Evolutionary conservation across 2,888 invertebrate species (phyloP).

Genomic region (Hecatera dysodea): DNA sequence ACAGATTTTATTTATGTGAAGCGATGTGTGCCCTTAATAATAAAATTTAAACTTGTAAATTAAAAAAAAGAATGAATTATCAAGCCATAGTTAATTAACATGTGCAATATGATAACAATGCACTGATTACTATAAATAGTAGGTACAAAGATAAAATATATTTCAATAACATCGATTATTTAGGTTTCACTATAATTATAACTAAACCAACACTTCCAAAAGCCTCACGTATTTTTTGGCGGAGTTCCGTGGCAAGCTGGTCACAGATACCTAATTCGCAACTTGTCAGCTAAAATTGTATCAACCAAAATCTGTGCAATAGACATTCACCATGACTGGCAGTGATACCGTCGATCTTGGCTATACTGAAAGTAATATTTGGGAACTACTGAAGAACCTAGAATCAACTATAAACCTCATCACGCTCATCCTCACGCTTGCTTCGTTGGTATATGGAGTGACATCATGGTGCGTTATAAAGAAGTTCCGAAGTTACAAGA

Average conservation of each 20-base stretch:
- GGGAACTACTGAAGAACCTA: neutral
- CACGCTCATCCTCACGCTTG: neutral
- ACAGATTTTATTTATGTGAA: no score
- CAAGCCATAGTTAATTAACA: neutral
- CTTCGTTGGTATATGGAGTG: neutral
- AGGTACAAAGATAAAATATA: no score
- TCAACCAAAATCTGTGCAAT: neutral
- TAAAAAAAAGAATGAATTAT: no score
- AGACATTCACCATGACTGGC: neutral
- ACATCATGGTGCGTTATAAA: slow-evolving; percentile 2
- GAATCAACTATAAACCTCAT: neutral
- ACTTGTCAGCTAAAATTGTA: neutral
- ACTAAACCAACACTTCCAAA: neutral
- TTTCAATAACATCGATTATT: neutral
- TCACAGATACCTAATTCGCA: no score
- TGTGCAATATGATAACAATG: neutral
- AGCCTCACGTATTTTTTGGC: neutral
- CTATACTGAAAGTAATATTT: neutral
- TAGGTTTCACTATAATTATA: neutral
- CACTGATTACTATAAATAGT: neutral
- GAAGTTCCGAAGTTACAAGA: slow-evolving; percentile 4
- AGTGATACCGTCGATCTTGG: neutral
- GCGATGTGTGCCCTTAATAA: no score
- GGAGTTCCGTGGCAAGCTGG: neutral
- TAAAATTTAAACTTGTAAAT: no score